Evolutionary conservation across 2,797 vertebrate species (phyloP), one percentile per base, ranked within the genome.

Genomic region (Eulemur albifrons): DNA sequence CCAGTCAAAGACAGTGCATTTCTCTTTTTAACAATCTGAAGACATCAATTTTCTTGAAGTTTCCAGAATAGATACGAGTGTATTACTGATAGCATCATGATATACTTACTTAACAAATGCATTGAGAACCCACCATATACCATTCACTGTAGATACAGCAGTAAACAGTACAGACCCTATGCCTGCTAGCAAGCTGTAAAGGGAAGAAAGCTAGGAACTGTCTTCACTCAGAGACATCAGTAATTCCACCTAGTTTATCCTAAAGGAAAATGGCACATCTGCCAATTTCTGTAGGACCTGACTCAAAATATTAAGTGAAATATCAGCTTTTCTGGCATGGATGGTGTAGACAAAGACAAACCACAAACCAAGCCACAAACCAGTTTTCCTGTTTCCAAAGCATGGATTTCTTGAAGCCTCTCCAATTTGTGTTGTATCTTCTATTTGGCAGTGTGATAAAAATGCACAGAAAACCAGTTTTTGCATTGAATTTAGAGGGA

Each of bases 321-420:
- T 54, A 92, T 82, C 80, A 61, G 67, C 77, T 83, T 87, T 75
- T 85, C 61, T 90, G 57, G 14, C 76, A 45, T 45, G 6, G 81
- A 61, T 83, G 45, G 94, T 95, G 65, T 79, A 54, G 61, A 96
- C 57, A 88, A 79, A 86, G 43, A 48, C 50, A 88, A 88, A 92
- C 92, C 94, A 92, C 88, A 93, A 90, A 76, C 77, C 57, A 65
- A 67, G 67, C 86, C 88, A 65, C 75, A 93, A 85, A 93, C 70
- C 21, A 27, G 70, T n/a, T 73, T 45, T 92, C 67, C 7, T 92
- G 10, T 85, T 96, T 89, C 82, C 73, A 87, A 76, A 92, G 75
- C 63, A 38, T 20, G 4, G 45, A 69, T 80, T 88, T 72, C 85
- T 76, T 83, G 57, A 95, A 93, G 81, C 18, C 15, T 32, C 21